Base-by-base conservation (phyloP, 2,113 vertebrate genomes). In the Eleginops maclovinus region DNA sequence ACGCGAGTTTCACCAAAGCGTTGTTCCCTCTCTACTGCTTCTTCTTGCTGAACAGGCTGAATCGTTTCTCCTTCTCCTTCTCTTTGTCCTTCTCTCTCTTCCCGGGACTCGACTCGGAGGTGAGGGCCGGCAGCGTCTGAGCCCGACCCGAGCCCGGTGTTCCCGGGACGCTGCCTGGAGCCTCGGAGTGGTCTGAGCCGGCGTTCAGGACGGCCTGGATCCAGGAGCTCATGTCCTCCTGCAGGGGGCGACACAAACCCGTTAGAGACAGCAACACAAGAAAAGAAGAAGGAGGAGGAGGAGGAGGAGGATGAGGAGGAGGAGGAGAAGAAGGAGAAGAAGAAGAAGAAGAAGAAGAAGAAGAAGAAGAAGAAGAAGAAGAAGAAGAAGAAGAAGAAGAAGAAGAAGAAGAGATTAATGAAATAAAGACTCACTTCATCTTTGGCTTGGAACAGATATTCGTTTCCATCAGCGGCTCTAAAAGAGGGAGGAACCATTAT, bases 211-310 rank as follows among this genome's bases (percentile, higher is more conserved):
- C 96, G 92, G 96, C 96, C 95, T 98, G 96, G 89, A 99, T 99
- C 98, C 98, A 99, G 2, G 93, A 95, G 92, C 96, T 98, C 98
- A 99, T 99, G 93, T 99, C 98, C 94, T 99, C 98, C 98, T 99
- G 82, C 9, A 53, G 73, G 72, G 71, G 71, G 66, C 13, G 26
- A 41, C 77, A 81, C 41, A 4, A n/a, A 36, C 31, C 5, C 5
- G 31, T 36, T 36, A 36, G 31, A n/a, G n/a, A n/a, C n/a, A n/a
- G n/a, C n/a, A n/a, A n/a, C n/a, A n/a, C n/a, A n/a, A n/a, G n/a
- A n/a, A n/a, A n/a, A n/a, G n/a, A n/a, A n/a, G n/a, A n/a, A n/a
- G n/a, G n/a, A n/a, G n/a, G n/a, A n/a, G n/a, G n/a, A n/a, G n/a
- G n/a, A n/a, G n/a, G n/a, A n/a, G n/a, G n/a, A n/a, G n/a, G n/a